phyloP scores from a whole-genome alignment of 2,888 invertebrate genomes.

The Sympetrum striolatum region DNA sequence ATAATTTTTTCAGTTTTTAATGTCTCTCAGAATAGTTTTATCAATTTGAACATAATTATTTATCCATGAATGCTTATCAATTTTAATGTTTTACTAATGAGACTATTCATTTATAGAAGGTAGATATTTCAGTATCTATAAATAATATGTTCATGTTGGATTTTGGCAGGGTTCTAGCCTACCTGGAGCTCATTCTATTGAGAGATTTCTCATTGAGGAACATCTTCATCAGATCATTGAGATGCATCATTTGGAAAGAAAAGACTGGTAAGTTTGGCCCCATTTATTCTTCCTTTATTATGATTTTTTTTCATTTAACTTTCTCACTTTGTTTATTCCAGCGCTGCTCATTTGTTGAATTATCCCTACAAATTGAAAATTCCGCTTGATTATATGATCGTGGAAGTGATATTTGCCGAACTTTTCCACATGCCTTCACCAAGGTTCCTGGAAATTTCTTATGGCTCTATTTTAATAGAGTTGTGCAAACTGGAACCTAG shows the following conservation, averaged over 20 bases:
- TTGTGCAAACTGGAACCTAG: conserved; percentile 95
- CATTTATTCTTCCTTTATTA: not conserved
- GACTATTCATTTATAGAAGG: too few relatives aligned
- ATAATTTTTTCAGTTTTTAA: too few relatives aligned
- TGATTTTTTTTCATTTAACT: conserved; percentile 34
- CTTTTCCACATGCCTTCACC: conserved; percentile 91
- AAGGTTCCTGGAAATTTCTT: conserved; percentile 88
- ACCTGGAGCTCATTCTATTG: conserved; percentile 96
- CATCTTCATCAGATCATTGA: conserved; percentile 93
- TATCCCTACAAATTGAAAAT: conserved; percentile 94
- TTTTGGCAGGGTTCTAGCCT: conserved; percentile 70
- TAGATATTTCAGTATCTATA: too few relatives aligned
- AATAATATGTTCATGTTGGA: too few relatives aligned
- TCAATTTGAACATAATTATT: too few relatives aligned
- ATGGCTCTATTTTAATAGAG: conserved; percentile 95
- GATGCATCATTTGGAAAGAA: conserved; percentile 85
- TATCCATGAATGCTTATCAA: too few relatives aligned
- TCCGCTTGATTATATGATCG: conserved; percentile 96
- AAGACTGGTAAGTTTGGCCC: conserved; percentile 75
- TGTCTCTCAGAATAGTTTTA: too few relatives aligned
- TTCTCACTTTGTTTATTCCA: conserved; percentile 54
- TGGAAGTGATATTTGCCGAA: conserved; percentile 95
- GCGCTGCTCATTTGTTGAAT: conserved; percentile 87
- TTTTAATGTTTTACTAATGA: too few relatives aligned
- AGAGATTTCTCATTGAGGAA: conserved; percentile 96